Base-by-base conservation (phyloP, 2,113 vertebrate species). In the Syngnathoides biaculeatus region DNA sequence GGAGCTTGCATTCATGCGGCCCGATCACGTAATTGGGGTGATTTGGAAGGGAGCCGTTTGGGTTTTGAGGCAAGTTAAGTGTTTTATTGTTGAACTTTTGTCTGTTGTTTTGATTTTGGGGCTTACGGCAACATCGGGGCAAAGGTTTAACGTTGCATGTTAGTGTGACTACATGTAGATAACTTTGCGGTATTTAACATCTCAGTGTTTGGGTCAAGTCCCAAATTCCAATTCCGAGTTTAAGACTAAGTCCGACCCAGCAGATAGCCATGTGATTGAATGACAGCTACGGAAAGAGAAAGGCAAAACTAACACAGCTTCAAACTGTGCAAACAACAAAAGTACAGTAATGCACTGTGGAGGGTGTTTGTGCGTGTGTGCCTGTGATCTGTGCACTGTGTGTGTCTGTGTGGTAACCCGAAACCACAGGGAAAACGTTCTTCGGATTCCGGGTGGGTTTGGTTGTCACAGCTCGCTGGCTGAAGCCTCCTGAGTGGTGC, bases 381-480 rank as follows among this genome's bases (percentile, higher is more conserved):
- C 39, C 67, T 87, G 63, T 82, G 80, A 80, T 81, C 73, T 79
- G 78, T 64, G 69, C 72, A 74, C 71, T 65, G 73, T 80, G 78
- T 80, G 78, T 82, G 77, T 83, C 62, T 78, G 73, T 83, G 73
- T 50, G 85, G 89, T 87, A 89, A 90, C 85, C 85, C 87, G 86
- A 90, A 80, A 87, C 86, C 87, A 74, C 82, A 82, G 75, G 85
- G 85, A 90, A 89, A 90, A 86, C 84, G 86, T 89, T 90, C 89
- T 77, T 87, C 78, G 81, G 84, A 90, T 90, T 90, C 87, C 86
- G 82, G 77, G 84, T 89, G 85, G 84, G 89, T 86, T 89, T 85
- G 84, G 40, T 84, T 87, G 84, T 89, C 83, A 62, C 78, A 79
- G 79, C 73, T 84, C 60, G 45, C 84, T 84, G 68, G 70, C 84